Percentiles rank a stretch among this genome's conserved stretches.
Evolutionary conservation across 2,797 vertebrate species (phyloP).

Genomic region (Tauraco hartlaubi): DNA sequence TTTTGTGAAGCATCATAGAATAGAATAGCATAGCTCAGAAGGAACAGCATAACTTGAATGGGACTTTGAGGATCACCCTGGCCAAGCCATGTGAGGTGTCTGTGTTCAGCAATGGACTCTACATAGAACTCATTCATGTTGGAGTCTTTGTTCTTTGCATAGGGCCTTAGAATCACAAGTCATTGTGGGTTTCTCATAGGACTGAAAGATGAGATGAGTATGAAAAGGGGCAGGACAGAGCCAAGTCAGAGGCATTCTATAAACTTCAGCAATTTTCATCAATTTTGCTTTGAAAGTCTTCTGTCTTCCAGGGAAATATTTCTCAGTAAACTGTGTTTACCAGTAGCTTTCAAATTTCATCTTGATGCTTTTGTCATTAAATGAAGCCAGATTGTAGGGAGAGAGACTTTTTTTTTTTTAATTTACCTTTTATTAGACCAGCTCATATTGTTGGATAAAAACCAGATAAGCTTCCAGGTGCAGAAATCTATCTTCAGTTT

Average conservation of each 20-base stretch:
- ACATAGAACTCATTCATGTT: too few species aligned
- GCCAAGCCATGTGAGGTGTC: too few species aligned
- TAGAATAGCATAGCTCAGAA: too few species aligned
- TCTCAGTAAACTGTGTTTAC: background rate
- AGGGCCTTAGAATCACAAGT: background rate
- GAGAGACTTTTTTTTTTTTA: background rate
- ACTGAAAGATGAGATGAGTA: background rate
- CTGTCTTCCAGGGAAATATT: background rate
- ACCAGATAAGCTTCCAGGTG: background rate
- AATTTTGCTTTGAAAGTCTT: slow-evolving; percentile 11
- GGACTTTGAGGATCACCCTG: too few species aligned
- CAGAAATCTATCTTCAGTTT: background rate
- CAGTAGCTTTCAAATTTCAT: background rate
- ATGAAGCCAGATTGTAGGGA: background rate
- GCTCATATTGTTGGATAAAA: background rate
- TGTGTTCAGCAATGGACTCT: too few species aligned
- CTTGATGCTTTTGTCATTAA: background rate
- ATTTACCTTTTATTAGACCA: background rate
- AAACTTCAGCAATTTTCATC: background rate
- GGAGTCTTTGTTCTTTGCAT: too few species aligned
- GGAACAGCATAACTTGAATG: too few species aligned
- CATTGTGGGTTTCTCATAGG: background rate
- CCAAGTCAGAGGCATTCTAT: background rate
- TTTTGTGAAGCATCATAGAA: background rate
- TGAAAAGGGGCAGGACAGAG: background rate